phyloP scores from a whole-genome alignment of 2,888 invertebrate species.

The Metellina segmentata region DNA sequence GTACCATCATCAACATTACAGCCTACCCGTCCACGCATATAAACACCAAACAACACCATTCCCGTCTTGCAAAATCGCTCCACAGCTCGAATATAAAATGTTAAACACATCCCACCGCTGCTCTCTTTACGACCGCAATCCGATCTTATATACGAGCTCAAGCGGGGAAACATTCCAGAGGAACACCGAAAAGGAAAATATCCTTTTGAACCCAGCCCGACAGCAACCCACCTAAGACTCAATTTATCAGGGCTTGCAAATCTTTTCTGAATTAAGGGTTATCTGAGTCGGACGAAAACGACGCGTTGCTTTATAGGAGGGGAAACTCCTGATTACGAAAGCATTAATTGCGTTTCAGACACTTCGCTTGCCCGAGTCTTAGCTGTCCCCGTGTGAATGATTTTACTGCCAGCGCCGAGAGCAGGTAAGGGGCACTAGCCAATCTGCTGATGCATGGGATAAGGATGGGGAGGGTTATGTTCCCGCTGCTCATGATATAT shows the following conservation, averaged over 20 bases:
- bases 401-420: slow-evolving; percentile 54
- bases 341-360: slow-evolving; percentile 66
- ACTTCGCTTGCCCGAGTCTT: slow-evolving; percentile 9
- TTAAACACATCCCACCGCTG: too few relatives aligned
- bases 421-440: slow-evolving; percentile 45
- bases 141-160: too few relatives aligned
- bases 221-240: slow-evolving; percentile 28
- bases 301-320: slow-evolving; percentile 38
- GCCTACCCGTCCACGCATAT: too few relatives aligned
- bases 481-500: slow-evolving; percentile 33
- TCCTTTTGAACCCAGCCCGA: not conserved
- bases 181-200: not conserved
- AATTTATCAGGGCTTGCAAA: slow-evolving; percentile 63
- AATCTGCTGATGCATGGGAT: slow-evolving; percentile 16
- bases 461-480: slow-evolving; percentile 43
- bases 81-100: too few relatives aligned
- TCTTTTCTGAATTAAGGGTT: slow-evolving; percentile 64
- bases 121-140: too few relatives aligned
- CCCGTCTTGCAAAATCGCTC: too few relatives aligned
- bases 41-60: too few relatives aligned
- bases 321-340: slow-evolving; percentile 60
- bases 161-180: not conserved
- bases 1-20: too few relatives aligned
- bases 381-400: slow-evolving; percentile 53
- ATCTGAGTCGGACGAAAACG: slow-evolving; percentile 15